Evolutionary conservation across 2,888 invertebrate species (phyloP).

Genomic region (Macropis europaea): DNA sequence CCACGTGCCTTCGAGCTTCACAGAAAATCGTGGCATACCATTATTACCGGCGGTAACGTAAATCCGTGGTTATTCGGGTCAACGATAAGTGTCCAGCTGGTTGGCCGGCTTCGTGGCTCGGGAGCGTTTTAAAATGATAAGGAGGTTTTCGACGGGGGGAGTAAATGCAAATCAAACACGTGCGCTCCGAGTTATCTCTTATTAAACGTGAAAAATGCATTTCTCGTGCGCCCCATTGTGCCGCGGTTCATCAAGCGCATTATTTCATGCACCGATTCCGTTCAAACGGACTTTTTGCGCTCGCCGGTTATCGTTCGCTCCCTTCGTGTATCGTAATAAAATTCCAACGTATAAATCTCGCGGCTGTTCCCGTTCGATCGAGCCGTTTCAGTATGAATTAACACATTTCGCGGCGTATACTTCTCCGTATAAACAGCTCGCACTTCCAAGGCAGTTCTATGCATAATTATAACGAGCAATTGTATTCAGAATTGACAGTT

Average conservation of each 20-base stretch:
- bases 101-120: conserved; percentile 20
- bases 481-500: too few relatives aligned
- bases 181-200: conserved; percentile 37
- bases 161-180: conserved; percentile 44
- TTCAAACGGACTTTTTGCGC: too few relatives aligned
- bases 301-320: too few relatives aligned
- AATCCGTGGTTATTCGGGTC: conserved; percentile 56
- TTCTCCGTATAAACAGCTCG: too few relatives aligned
- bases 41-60: conserved; percentile 41
- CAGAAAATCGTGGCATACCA: conserved; percentile 34
- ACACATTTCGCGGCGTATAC: too few relatives aligned
- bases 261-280: conserved; percentile 7
- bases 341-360: too few relatives aligned
- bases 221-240: conserved; percentile 20
- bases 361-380: too few relatives aligned
- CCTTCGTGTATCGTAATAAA: too few relatives aligned
- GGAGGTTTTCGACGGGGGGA: conserved; percentile 39
- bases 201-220: conserved; percentile 43
- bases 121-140: conserved; percentile 43
- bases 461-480: too few relatives aligned
- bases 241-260: conserved; percentile 25
- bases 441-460: too few relatives aligned
- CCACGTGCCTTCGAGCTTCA: conserved; percentile 56
- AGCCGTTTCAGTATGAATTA: too few relatives aligned
- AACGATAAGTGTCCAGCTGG: conserved; percentile 54